Evolutionary conservation across 2,113 vertebrate species (phyloP).

Genomic region (Nycticebus coucang): DNA sequence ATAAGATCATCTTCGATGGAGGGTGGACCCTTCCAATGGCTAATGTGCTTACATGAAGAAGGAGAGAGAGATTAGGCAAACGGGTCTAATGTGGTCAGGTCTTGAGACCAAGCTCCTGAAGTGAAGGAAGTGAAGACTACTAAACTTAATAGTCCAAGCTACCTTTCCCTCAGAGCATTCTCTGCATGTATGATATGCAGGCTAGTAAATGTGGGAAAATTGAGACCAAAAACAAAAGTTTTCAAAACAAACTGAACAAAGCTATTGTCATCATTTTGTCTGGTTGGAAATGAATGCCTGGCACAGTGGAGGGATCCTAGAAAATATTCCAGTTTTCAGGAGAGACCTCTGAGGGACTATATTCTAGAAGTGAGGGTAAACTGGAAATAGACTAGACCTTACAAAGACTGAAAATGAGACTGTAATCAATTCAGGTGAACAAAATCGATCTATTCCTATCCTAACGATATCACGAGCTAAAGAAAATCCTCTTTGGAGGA

Average conservation of each 20-base stretch:
- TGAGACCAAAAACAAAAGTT: neutral
- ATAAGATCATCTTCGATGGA: neutral
- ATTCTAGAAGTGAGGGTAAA: neutral
- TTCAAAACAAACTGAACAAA: neutral
- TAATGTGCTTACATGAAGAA: neutral
- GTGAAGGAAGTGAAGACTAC: neutral
- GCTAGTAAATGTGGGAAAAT: neutral
- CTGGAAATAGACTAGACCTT: neutral
- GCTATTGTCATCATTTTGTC: neutral
- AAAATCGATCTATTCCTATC: neutral
- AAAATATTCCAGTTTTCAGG: neutral
- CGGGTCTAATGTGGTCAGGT: neutral
- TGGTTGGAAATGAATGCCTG: neutral
- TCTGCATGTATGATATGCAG: neutral
- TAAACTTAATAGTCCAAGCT: neutral
- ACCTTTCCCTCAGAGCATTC: neutral
- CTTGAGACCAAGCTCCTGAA: neutral
- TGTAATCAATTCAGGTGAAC: neutral
- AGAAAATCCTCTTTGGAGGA: neutral
- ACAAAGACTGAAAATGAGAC: neutral
- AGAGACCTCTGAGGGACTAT: neutral
- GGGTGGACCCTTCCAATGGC: accelerated
- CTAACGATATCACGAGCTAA: no score
- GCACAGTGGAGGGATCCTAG: neutral
- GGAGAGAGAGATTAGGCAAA: neutral